Base-by-base conservation (phyloP, 2,797 vertebrate species). In the Sebastes dallii region DNA sequence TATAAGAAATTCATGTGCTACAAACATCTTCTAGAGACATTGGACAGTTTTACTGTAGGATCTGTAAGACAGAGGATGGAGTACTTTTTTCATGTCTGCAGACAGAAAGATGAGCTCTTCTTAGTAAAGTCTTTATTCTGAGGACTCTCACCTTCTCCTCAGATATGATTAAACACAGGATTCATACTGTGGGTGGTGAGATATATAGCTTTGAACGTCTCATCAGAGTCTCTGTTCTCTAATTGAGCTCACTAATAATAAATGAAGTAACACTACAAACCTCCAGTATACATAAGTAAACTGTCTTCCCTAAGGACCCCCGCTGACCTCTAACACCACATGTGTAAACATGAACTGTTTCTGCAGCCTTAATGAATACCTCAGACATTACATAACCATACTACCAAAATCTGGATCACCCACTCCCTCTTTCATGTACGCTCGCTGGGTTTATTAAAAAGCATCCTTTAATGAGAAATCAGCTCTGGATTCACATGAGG, bases 391-490 rank as follows among this genome's bases (percentile, higher is more conserved):
- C 73, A 76, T 87, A 87, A 90, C 50, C 78, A 59, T 39, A 64
- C 78, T 86, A 75, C 85, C 83, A 69, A 75, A 50, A 85, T 78
- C 66, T 77, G 75, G 70, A 87, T 85, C 84, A 59, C 81, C 82
- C 82, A 78, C 77, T 87, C 80, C 62, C 69, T 77, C 88, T 91
- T 91, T 91, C 82, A 85, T 89, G 81, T 75, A 20, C 4, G 27
- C 80, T 69, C 73, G 54, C 82, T 50, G 78, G 74, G 88, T 81
- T 79, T 84, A 85, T 87, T 90, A 85, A 87, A 91, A 90, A 88
- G 72, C 82, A 68, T 32, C 75, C 75, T 89, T 89, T 92, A 92
- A 93, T 93, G 91, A 93, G 89, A 87, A 85, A 89, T 83, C 85
- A 25, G 81, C 85, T 83, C 83, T 66, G 64, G 87, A 91, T 84